These are phyloP conservation scores for Ceryle rudis DNA, from an alignment of 2,797 vertebrate genomes.

Conservation along the genomic window DNA sequence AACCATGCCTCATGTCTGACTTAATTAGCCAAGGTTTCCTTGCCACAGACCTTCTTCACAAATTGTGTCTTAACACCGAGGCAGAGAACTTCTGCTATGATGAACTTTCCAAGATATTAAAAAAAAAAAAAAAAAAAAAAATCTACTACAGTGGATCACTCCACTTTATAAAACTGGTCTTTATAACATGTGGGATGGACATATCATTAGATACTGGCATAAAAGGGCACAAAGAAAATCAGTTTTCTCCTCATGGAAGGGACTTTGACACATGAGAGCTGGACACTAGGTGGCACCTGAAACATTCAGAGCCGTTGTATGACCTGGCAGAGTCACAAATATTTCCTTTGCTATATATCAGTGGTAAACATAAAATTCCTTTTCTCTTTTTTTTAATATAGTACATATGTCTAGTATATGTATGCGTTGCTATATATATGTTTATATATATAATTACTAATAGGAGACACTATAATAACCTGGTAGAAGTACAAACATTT, in stretches of 20 bases:
- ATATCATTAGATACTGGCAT: background rate
- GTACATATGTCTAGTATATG: background rate
- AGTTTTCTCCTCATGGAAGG: background rate
- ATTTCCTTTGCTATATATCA: background rate
- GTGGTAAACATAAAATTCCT: background rate
- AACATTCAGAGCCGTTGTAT: background rate
- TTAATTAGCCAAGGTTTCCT: background rate
- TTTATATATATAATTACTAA: background rate
- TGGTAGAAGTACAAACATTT: background rate
- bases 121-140: background rate
- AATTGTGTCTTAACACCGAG: background rate
- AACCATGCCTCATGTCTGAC: background rate
- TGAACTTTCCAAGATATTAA: background rate
- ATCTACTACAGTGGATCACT: background rate
- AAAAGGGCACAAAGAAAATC: background rate
- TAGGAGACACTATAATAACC: background rate
- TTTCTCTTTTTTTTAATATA: too few relatives aligned
- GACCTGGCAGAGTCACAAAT: background rate
- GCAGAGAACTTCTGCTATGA: background rate
- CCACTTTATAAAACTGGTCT: background rate
- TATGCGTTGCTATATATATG: background rate
- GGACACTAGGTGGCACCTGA: slow-evolving; percentile 17
- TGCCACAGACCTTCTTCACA: background rate
- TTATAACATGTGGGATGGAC: background rate
- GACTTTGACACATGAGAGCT: background rate